A percentile compares a stretch with the other conserved stretches of the same genome.
Evolutionary conservation across 1,140 invertebrate genomes (phyloP).

Genomic region (Trichonephila clavata): DNA sequence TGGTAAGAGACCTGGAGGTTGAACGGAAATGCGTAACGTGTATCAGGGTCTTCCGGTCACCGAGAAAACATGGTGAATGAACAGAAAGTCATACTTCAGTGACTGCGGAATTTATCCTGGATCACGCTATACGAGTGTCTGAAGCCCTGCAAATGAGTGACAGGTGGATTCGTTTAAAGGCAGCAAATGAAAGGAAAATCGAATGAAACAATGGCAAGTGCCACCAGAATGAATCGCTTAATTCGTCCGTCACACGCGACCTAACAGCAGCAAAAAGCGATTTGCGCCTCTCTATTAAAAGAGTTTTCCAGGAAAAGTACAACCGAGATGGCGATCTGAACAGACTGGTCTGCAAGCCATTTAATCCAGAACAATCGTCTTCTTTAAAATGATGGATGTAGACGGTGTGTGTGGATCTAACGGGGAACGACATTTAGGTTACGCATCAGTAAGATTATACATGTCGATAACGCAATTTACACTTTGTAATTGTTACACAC

Average conservation of each 20-base stretch:
- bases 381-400: neutral
- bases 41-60: constrained; percentile 53
- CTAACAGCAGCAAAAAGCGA: neutral
- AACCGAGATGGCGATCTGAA: neutral
- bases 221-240: neutral
- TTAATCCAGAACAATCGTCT: constrained; percentile 26
- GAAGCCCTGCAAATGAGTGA: neutral
- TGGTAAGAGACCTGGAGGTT: neutral
- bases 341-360: neutral
- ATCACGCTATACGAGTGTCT: constrained; percentile 5
- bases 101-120: constrained; percentile 6
- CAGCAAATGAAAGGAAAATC: neutral
- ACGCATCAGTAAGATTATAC: neutral
- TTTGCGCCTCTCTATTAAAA: neutral
- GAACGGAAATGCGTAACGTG: constrained; percentile 43
- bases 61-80: constrained; percentile 1
- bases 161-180: neutral
- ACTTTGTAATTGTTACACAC: neutral
- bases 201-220: neutral
- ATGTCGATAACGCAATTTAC: neutral
- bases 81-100: constrained; percentile 21
- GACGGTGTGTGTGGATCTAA: neutral
- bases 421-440: neutral
- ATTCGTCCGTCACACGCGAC: constrained; percentile 23
- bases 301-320: neutral